These are phyloP conservation scores for Cladopsammia gracilis DNA, from an alignment of 64 coral and sea anemone species.

Conservation along the genomic window DNA sequence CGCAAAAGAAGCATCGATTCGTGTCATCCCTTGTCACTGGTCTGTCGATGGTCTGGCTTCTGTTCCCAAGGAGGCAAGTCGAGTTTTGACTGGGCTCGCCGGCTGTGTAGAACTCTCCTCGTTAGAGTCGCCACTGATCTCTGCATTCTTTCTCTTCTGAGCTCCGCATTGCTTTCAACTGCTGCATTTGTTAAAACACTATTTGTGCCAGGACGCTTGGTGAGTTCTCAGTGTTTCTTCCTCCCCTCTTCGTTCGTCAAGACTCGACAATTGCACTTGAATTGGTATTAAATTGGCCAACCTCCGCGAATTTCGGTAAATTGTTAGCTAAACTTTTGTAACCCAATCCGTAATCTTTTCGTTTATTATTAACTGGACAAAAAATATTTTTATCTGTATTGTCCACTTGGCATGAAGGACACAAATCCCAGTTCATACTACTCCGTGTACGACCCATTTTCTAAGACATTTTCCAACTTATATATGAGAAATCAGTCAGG, in stretches of 20 bases:
- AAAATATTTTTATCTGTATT: no score
- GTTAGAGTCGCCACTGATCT: background rate
- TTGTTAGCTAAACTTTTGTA: constrained; percentile 22
- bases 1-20: background rate
- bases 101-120: constrained; percentile 6
- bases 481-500: no score
- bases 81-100: constrained; percentile 36
- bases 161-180: constrained; percentile 42
- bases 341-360: background rate
- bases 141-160: constrained; percentile 22
- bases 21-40: background rate
- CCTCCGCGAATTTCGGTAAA: constrained; percentile 24
- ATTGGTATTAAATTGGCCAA: constrained; percentile 43
- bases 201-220: constrained; percentile 58
- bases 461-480: no score
- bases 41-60: background rate
- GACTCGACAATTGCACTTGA: constrained; percentile 25
- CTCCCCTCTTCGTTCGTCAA: constrained; percentile 35
- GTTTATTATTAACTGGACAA: no score
- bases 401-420: no score
- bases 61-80: background rate
- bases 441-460: no score
- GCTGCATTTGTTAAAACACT: constrained; percentile 61
- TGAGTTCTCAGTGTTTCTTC: constrained; percentile 47
- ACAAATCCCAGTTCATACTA: no score